Evolutionary conservation across 92 coral and sea anemone species (phyloP).

Genomic region (Epizoanthus stellaris): DNA sequence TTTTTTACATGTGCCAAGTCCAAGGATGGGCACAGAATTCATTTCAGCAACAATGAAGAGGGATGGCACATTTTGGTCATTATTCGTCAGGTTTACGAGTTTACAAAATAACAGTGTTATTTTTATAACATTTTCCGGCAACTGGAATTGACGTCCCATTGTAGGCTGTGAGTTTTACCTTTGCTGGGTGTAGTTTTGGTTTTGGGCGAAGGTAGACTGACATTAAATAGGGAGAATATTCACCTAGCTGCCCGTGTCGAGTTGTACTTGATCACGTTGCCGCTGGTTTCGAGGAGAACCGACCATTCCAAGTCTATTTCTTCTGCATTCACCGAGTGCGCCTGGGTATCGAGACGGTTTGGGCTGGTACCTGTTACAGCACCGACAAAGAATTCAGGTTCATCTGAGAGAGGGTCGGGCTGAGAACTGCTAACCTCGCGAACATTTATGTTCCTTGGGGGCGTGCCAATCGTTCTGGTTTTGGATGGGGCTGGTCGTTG

Average conservation of each 20-base stretch:
- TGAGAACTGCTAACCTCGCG: slow-evolving; percentile 4
- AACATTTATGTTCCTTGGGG: background rate
- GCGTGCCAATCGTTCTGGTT: slow-evolving; percentile 2
- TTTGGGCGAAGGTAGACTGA: background rate
- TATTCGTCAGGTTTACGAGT: too few species aligned
- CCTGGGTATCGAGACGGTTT: background rate
- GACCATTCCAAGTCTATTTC: slow-evolving; percentile 36
- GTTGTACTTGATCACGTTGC: too few species aligned
- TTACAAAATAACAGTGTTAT: too few species aligned
- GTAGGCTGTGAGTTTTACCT: slow-evolving; percentile 12
- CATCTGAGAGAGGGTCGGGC: too few species aligned
- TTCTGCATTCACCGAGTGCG: slow-evolving; percentile 13
- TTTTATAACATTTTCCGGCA: background rate
- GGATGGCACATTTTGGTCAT: background rate
- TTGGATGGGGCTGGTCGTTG: slow-evolving; percentile 2
- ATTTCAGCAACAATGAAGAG: background rate
- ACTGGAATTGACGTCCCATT: background rate
- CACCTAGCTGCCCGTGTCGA: too few species aligned
- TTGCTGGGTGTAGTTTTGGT: background rate
- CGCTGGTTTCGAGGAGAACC: background rate
- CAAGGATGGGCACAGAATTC: slow-evolving; percentile 1
- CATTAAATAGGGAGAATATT: background rate
- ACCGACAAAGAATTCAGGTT: background rate
- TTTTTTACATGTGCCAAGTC: background rate
- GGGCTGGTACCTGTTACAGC: background rate